Evolutionary conservation across 1,140 invertebrate species (phyloP), one percentile per base, ranked within the genome.

Genomic region (Armadillidium nasatum): DNA sequence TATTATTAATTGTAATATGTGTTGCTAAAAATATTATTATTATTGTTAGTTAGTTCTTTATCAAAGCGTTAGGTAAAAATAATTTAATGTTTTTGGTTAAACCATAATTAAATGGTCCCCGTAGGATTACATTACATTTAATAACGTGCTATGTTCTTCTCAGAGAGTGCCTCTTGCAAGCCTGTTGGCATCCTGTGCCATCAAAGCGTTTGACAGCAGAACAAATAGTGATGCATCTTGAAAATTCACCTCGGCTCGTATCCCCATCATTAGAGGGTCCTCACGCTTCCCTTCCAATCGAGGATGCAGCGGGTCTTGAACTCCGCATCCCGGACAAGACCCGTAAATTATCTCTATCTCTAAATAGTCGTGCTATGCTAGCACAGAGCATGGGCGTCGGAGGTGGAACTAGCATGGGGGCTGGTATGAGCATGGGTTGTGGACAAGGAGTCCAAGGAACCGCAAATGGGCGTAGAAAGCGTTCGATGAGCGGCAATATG

Each of bases 401-500:
- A 19, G 76, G 77, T 67, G 33, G 22, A n/a, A 46, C 66, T 13
- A 46, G 60, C 23, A 75, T 44, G 33, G 68, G 73, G 6, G 73
- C 50, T 10, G 67, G 68, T 43, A 77, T 44, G 69, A 71, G 19
- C 72, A 76, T 44, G 72, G 76, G 67, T 67, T 76, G 67, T 19
- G 67, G 75, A 19, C 74, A 78, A 68, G 33, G 22, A n/a, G 43
- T 67, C 10, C 45, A 44, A 22, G 67, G 54, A 21, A 68, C 46
- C 19, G 73, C 50, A 13, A 75, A 68, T 43, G 73, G 73, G 3
- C 75, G 74, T 21, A 75, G 79, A 21, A 78, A 78, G 68, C 79
- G 79, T 22, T 80, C 79, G 44, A 80, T 80, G 79, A 80, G 79
- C 68, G 79, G 79, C 22, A 80, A 80, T 67, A 80, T 80, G 79